Evolutionary conservation across 2,888 invertebrate genomes (phyloP), one percentile per base, ranked within the genome.

Genomic region (Tethea ocularis): DNA sequence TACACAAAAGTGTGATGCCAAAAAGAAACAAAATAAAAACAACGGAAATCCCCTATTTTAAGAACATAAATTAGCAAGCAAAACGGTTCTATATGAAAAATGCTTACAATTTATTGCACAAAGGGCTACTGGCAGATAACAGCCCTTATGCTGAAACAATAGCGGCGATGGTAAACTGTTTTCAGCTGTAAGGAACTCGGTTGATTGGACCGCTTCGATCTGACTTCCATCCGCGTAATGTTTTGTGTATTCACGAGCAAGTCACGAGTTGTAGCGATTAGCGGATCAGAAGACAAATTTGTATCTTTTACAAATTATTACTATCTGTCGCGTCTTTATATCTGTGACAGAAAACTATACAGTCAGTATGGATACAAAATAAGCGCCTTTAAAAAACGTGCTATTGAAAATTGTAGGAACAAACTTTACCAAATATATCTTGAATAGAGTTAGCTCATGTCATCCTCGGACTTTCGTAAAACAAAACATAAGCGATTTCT

Each of bases 191-290:
- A 84, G 80, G 70, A 77, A 74, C 72, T 72, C 72, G 66, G 71
- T 77, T 86, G 88, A 88, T 86, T 86, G 83, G 83, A 70, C 71
- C 74, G 78, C 74, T 86, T 85, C 88, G 85, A 88, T 88, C 85
- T 82, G 86, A 88, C 87, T 86, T 88, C 88, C 87, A 89, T 88
- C 87, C 81, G 65, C 65, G 77, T 83, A 83, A 83, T 81, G 77
- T 68, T 68, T 68, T 72, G 62, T 54, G 54, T 26, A 63, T 58
- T 41, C 23, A 57, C 17, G 52, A 54, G 26, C 59, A 63, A 63
- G 59, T 33, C n/a, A 69, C 0, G 51, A 58, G 66, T 59, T 54
- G 13, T 2, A 64, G 74, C 71, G 74, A 58, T 24, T 51, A 46
- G 26, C 2, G 13, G 61, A 22, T 33, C 15, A n/a, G 7, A n/a